These are phyloP conservation scores for Agrypnus murinus DNA, from an alignment of 2,888 invertebrate genomes.

Conservation along the genomic window DNA sequence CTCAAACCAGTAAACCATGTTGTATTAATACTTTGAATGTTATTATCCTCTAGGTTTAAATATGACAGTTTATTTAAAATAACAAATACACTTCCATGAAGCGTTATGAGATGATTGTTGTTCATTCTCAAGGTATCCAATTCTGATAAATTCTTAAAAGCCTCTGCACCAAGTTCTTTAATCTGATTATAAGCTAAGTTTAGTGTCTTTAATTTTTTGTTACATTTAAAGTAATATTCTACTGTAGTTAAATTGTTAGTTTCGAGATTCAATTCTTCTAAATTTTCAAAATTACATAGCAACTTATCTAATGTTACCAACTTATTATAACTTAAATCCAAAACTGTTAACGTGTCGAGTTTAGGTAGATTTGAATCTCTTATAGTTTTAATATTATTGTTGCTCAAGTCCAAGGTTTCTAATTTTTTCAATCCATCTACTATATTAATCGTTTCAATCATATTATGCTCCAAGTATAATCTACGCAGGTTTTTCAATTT, in stretches of 20 bases:
- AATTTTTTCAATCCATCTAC: background rate
- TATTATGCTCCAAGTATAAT: constrained; percentile 26
- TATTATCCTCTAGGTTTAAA: constrained; percentile 69
- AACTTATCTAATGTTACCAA: background rate
- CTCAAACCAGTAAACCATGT: constrained; percentile 67
- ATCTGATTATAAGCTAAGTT: constrained; percentile 39
- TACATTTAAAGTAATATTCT: constrained; percentile 37
- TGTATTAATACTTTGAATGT: constrained; percentile 65
- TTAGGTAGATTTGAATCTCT: constrained; percentile 4
- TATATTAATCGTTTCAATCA: background rate
- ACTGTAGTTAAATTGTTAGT: constrained; percentile 67
- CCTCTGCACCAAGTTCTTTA: background rate
- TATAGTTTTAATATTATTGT: constrained; percentile 9
- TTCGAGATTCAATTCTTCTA: constrained; percentile 54
- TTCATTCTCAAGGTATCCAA: constrained; percentile 68
- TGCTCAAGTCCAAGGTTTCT: constrained; percentile 18
- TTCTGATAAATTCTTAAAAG: constrained; percentile 50
- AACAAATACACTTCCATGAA: constrained; percentile 67
- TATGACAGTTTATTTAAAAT: constrained; percentile 66
- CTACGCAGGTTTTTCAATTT: constrained; percentile 15
- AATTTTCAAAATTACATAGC: constrained; percentile 22
- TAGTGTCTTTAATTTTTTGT: constrained; percentile 19
- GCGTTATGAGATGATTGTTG: constrained; percentile 65
- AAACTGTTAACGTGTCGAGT: background rate
- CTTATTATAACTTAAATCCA: constrained; percentile 21